Evolutionary conservation across 2,888 invertebrate species (phyloP).

Genomic region (Disparrhopalites patrizii): DNA sequence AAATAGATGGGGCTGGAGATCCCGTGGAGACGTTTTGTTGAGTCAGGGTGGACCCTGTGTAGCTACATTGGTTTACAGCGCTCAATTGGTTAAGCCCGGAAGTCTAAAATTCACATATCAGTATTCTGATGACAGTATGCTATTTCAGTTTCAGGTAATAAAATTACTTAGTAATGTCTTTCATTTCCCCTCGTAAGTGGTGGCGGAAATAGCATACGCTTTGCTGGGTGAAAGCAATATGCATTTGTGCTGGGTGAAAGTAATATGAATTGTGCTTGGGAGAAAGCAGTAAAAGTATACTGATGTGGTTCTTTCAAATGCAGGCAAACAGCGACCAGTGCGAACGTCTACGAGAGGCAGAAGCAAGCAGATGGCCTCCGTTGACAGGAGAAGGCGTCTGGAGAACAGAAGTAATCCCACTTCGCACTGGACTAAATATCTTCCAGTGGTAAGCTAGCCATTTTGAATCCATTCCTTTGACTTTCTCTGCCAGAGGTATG

Average conservation of each 20-base stretch:
- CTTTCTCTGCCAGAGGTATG: too few relatives aligned
- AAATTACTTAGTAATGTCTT: neutral
- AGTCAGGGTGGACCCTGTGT: slow-evolving; percentile 56
- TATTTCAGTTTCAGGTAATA: slow-evolving; percentile 56
- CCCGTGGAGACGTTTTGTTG: slow-evolving; percentile 54
- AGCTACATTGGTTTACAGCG: slow-evolving; percentile 55
- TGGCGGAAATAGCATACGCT: too few relatives aligned
- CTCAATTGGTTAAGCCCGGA: slow-evolving; percentile 57
- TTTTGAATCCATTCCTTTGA: too few relatives aligned
- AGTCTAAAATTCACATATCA: slow-evolving; percentile 57
- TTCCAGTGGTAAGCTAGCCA: slow-evolving; percentile 58
- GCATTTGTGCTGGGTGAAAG: too few relatives aligned
- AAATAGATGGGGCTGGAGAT: slow-evolving; percentile 54
- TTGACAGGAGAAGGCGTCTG: slow-evolving; percentile 55
- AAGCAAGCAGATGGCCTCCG: slow-evolving; percentile 53
- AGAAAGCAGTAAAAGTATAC: too few relatives aligned
- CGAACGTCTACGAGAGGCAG: slow-evolving; percentile 53
- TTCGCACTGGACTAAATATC: slow-evolving; percentile 56
- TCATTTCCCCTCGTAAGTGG: neutral
- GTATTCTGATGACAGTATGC: slow-evolving; percentile 53
- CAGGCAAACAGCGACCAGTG: slow-evolving; percentile 57
- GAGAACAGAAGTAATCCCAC: slow-evolving; percentile 52
- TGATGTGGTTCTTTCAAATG: too few relatives aligned
- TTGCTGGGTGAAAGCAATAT: too few relatives aligned
- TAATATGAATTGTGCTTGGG: too few relatives aligned